phyloP scores from a whole-genome alignment of 1,140 invertebrate genomes.

The Zaprionus inermis region DNA sequence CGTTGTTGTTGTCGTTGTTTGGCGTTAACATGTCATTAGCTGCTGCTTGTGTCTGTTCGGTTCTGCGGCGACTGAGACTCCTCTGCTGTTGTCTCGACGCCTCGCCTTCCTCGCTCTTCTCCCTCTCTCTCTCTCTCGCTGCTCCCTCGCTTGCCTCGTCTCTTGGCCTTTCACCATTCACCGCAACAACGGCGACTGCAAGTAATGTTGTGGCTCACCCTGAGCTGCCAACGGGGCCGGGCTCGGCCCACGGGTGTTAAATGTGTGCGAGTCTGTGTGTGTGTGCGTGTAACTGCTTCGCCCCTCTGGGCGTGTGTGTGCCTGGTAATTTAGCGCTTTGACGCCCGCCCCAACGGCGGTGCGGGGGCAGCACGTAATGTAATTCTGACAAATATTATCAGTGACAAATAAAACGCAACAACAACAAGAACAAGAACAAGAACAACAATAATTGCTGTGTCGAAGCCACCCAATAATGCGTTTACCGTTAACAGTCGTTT shows the following conservation, averaged over 20 bases:
- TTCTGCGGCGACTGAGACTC: conserved; percentile 8
- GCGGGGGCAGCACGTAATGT: conserved; percentile 35
- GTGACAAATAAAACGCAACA: conserved; percentile 20
- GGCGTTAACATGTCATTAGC: conserved; percentile 80
- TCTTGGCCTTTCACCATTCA: conserved; percentile 77
- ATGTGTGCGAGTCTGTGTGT: conserved; percentile 13
- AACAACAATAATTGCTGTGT: conserved; percentile 32
- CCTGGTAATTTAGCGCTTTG: conserved; percentile 65
- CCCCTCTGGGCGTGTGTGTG: conserved; percentile 33
- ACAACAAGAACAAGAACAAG: conserved; percentile 5
- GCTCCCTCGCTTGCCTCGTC: conserved; percentile 5
- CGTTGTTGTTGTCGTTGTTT: conserved; percentile 22
- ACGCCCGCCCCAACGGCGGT: conserved; percentile 52
- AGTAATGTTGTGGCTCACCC: conserved; percentile 79
- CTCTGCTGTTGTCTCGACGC: conserved; percentile 44
- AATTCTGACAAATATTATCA: conserved; percentile 51
- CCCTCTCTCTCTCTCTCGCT: not conserved
- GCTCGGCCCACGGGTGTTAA: conserved; percentile 75
- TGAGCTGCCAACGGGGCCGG: conserved; percentile 76
- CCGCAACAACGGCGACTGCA: conserved; percentile 65
- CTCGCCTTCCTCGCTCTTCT: conserved; percentile 45
- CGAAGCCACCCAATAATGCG: conserved; percentile 53
- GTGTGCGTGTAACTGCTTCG: conserved; percentile 30
- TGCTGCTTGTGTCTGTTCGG: conserved; percentile 31
- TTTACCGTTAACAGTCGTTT: conserved; percentile 53